Evolutionary conservation across 2,113 vertebrate genomes (phyloP), one percentile per base, ranked within the genome.

Genomic region (Rafetus swinhoei): DNA sequence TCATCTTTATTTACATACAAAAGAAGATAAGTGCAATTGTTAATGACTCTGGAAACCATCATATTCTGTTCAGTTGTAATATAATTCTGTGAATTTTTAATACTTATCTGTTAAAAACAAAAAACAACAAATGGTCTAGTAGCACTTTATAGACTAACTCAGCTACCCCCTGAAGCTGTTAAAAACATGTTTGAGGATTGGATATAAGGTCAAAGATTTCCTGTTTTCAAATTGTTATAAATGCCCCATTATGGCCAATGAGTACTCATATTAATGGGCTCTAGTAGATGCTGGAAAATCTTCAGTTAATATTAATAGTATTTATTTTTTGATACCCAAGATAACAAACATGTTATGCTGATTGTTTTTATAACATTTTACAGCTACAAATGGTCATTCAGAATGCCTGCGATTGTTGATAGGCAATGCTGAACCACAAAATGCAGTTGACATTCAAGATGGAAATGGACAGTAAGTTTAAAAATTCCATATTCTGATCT

Each of bases 331-430:
- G 24, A 10, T 84, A 16, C 25, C 76, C 65, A 79, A 81, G n/a
- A 19, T 56, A 82, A 53, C 57, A 53, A 3, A 65, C 77, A 19
- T 55, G 19, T 82, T 80, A 7, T 72, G n/a, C 18, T 57, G 0
- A 0, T 86, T 2, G 86, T 94, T 87, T 65, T 84, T 55, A 4
- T 90, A 5, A 91, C 84, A 82, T 94, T 95, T 97, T 97, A 79
- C 96, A 99, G 99, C 99, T 94, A 99, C 99, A 45, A 99, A 99
- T 90, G 99, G 99, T 95, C 99, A 99, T 97, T 99, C 99, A 9
- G 99, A 99, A 97, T 99, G 99, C 97, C 98, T 99, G 96, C 98
- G 99, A 94, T 98, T 99, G 21, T 97, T 99, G 93, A 99, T 99
- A 98, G 99, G 99, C 98, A 99, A 99, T 97, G 98, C 99, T 90